A percentile compares a stretch with the other conserved stretches of the same genome.
phyloP scores from a whole-genome alignment of 2,888 invertebrate genomes.

The Pammene fasciana region DNA sequence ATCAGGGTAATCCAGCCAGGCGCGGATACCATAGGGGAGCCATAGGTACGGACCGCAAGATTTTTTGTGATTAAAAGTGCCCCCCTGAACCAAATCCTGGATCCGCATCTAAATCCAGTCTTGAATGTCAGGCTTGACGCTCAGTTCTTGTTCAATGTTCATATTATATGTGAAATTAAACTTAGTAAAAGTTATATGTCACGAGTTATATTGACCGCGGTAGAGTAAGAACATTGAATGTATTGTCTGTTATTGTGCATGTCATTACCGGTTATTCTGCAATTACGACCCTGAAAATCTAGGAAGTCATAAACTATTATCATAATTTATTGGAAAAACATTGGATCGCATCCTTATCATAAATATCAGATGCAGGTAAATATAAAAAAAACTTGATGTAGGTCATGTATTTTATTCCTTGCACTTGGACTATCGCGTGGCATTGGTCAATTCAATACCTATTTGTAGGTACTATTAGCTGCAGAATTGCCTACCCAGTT shows the following conservation, averaged over 20 bases:
- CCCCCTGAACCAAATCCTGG: too few species aligned
- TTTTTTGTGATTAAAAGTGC: too few species aligned
- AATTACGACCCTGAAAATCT: slow-evolving; percentile 23
- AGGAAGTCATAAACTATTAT: slow-evolving; percentile 18
- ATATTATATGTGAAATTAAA: too few species aligned
- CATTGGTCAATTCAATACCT: neutral
- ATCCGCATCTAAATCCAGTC: too few species aligned
- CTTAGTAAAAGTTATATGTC: too few species aligned
- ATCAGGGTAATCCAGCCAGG: too few species aligned
- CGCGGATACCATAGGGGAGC: too few species aligned
- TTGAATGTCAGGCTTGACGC: neutral
- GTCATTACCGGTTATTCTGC: neutral
- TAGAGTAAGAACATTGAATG: neutral
- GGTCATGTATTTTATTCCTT: slow-evolving; percentile 15
- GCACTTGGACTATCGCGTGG: neutral
- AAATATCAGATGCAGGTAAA: neutral
- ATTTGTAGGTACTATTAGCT: too few species aligned
- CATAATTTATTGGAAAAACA: slow-evolving; percentile 16
- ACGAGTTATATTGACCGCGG: too few species aligned
- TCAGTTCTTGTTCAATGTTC: too few species aligned
- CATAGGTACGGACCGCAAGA: too few species aligned
- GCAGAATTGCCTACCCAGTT: too few species aligned
- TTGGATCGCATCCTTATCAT: slow-evolving; percentile 22
- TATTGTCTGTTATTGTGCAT: neutral
- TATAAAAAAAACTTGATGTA: neutral